Conservation (phyloP, 2,113 vertebrate species). For the Dipodomys spectabilis region DNA sequence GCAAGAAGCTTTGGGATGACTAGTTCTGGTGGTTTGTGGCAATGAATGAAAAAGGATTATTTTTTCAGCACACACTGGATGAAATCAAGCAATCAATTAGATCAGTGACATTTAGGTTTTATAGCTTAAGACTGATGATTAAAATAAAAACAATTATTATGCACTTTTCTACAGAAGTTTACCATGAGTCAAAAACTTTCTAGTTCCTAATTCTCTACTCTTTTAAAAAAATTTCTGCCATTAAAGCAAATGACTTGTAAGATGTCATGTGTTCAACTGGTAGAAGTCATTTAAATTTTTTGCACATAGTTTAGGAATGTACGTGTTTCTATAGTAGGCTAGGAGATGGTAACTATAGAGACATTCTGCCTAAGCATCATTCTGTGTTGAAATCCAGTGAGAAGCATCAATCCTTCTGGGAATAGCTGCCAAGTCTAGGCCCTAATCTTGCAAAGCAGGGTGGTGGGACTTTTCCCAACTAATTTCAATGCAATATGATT, state of each 20-base stretch:
- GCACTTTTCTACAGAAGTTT: not conserved
- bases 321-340: fast-evolving
- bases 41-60: not conserved
- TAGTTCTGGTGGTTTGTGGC: not conserved
- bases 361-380: fast-evolving
- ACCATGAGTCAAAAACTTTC: not conserved
- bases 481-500: not conserved
- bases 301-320: not conserved
- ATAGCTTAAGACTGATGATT: not conserved
- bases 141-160: not conserved
- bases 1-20: not conserved
- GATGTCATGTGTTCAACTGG: too few species aligned
- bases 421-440: not conserved
- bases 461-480: too few species aligned
- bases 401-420: not conserved
- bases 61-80: not conserved
- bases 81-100: not conserved
- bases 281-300: not conserved
- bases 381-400: fast-evolving
- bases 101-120: constrained; percentile 16
- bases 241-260: not conserved
- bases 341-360: fast-evolving
- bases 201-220: not conserved
- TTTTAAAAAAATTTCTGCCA: not conserved
- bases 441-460: not conserved